Evolutionary conservation across 2,797 vertebrate genomes (phyloP), one percentile per base, ranked within the genome.

Genomic region (Lagorchestes hirsutus): DNA sequence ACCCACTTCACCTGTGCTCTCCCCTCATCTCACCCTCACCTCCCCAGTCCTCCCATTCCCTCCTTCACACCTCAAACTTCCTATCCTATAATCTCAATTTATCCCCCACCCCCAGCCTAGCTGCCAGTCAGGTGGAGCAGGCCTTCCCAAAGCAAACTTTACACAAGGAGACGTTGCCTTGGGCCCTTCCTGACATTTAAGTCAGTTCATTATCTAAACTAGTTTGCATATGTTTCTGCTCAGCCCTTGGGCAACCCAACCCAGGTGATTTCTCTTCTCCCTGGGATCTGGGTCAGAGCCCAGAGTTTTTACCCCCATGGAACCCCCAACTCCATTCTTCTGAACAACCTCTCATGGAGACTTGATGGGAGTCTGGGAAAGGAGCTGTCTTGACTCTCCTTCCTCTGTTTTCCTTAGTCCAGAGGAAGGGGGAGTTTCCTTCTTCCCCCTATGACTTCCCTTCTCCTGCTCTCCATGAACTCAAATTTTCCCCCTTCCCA

Each of bases 141-240:
- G 96, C 97, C 96, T 97, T 96, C 95, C 96, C 98, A 98, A 96
- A 97, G 97, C 97, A 96, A 97, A 98, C 96, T 97, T 96, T 95
- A 92, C 93, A 93, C 91, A 95, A 95, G 95, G 90, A 0, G 22
- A 96, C 9, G 92, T 95, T 28, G 97, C 97, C 98, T 92, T 96
- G 95, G 98, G 98, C 97, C 93, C 96, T 98, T 96, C 96, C 97
- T 98, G 98, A 98, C 98, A 98, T 98, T 98, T 98, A 97, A 67
- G 50, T 94, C 92, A 57, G 91, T 93, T 96, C 95, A 93, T 91
- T 91, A 91, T 67, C 92, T 56, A 3, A 50, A 55, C 57, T 95
- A 16, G 0, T 97, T 97, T 93, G 94, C 93, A 92, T 54, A 91
- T 87, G 40, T 94, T 90, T 50, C 92, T 93, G 74, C 67, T 50